Percentiles rank a stretch among this genome's conserved stretches.
Evolutionary conservation across 2,888 invertebrate genomes (phyloP).

Genomic region (Melanophora roralis): DNA sequence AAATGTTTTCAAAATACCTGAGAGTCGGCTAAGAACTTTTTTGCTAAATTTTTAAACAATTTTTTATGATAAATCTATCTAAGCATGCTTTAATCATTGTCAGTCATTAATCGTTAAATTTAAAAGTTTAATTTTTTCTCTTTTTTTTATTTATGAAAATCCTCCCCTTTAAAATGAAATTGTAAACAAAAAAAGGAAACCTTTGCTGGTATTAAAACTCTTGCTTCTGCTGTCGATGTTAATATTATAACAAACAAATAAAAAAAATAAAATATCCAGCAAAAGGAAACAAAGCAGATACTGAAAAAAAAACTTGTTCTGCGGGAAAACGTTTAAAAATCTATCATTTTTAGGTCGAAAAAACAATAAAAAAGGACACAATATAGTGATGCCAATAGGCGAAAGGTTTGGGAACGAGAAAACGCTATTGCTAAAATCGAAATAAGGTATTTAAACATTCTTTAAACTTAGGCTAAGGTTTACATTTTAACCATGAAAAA

Average conservation of each 20-base stretch:
- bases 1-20: neutral
- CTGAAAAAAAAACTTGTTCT: neutral
- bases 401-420: too few species aligned
- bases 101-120: slow-evolving; percentile 47
- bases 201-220: slow-evolving; percentile 6
- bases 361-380: neutral
- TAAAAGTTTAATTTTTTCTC: slow-evolving; percentile 19
- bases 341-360: slow-evolving; percentile 35
- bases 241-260: slow-evolving; percentile 20
- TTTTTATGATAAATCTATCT: slow-evolving; percentile 2
- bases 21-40: neutral
- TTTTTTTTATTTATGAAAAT: neutral
- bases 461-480: too few species aligned
- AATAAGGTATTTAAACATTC: too few species aligned
- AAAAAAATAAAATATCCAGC: neutral
- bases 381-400: neutral
- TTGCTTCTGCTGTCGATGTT: slow-evolving; percentile 5
- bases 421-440: too few species aligned
- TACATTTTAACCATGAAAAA: too few species aligned
- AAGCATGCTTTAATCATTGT: slow-evolving; percentile 35
- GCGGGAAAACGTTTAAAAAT: slow-evolving; percentile 35
- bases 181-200: neutral
- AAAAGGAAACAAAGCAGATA: slow-evolving; percentile 7
- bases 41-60: neutral
- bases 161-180: slow-evolving; percentile 9